Conservation (phyloP, 1,140 invertebrate genomes). For the Papilio polyxenes region DNA sequence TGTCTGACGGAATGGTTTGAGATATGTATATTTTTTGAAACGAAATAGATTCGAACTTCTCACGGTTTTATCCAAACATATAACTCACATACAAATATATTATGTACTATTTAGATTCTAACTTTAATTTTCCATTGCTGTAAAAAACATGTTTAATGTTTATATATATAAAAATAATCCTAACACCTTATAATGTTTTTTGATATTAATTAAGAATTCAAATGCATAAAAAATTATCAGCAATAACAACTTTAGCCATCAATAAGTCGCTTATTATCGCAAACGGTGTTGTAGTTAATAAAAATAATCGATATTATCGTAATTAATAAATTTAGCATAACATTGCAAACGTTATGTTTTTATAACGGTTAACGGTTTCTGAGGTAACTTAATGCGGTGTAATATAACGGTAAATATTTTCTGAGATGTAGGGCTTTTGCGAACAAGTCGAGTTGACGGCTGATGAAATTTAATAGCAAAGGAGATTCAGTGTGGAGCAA, state of each 20-base stretch:
- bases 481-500: constrained; percentile 59
- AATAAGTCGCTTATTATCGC: background rate
- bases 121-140: background rate
- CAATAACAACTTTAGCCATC: background rate
- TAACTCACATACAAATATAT: background rate
- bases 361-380: constrained; percentile 12
- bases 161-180: background rate
- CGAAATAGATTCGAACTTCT: background rate
- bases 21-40: background rate
- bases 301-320: background rate
- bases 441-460: constrained; percentile 29
- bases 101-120: background rate
- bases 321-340: constrained; percentile 15
- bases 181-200: background rate
- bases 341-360: constrained; percentile 1
- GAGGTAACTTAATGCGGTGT: background rate
- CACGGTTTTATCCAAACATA: background rate
- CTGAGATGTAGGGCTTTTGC: constrained; percentile 23
- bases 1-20: constrained; percentile 7
- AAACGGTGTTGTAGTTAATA: background rate
- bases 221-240: constrained; percentile 6
- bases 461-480: constrained; percentile 66
- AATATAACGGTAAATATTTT: constrained; percentile 23
- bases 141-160: too few relatives aligned
- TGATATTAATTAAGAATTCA: background rate